Conservation (phyloP, 2,888 invertebrate genomes). For the Tribolium freemani region DNA sequence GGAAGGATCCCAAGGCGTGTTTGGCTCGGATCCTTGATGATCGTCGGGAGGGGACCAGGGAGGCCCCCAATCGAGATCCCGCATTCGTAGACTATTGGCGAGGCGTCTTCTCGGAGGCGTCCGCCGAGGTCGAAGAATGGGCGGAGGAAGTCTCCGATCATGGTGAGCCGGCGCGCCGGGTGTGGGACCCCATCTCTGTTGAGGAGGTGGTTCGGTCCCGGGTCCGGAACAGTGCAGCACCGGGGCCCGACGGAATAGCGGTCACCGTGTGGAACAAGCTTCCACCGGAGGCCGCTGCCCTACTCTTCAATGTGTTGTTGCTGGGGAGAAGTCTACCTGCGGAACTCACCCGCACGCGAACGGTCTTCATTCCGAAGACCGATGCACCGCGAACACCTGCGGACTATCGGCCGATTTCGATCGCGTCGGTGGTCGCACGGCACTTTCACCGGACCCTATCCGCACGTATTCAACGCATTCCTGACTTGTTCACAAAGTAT, state of each 20-base stretch:
- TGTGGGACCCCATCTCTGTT: neutral
- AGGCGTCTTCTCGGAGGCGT: neutral
- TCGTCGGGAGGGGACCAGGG: neutral
- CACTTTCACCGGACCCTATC: neutral
- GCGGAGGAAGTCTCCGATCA: neutral
- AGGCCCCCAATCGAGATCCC: neutral
- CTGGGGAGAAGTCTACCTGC: neutral
- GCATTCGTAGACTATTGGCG: neutral
- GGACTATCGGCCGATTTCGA: neutral
- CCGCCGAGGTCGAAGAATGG: neutral
- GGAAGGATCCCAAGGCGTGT: neutral
- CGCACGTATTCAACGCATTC: neutral
- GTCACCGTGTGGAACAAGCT: neutral
- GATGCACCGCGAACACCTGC: neutral
- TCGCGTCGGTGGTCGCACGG: neutral
- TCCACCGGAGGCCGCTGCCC: neutral
- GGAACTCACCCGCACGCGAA: neutral
- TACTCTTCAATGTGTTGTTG: slow-evolving; percentile 2
- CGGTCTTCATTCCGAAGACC: neutral
- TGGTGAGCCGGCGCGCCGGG: neutral
- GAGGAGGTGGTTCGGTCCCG: neutral
- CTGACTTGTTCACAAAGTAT: neutral
- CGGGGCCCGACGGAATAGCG: neutral
- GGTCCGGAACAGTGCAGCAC: neutral
- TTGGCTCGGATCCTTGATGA: neutral